Base-by-base conservation (phyloP, 2,888 invertebrate species). In the Galerucella calmariensis region DNA sequence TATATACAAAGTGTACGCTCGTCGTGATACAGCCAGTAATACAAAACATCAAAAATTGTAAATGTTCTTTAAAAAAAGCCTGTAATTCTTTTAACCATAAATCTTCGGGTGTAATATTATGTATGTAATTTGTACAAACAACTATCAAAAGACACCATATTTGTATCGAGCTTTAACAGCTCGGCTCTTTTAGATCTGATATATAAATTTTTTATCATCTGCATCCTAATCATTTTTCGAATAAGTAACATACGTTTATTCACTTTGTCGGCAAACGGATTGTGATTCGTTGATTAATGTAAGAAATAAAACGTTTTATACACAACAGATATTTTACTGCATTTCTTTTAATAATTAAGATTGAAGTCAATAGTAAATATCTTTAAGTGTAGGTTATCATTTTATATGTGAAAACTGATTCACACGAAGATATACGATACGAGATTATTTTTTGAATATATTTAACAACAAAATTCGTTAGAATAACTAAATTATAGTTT, bases 101-200 rank as follows among this genome's bases (percentile, higher is more conserved):
- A 48, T 48, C n/a, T 51, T 51, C n/a, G 5, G 51, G 35, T 51
- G 12, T 51, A 51, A 51, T 51, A n/a, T 51, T 51, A 14, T 14
- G n/a, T 51, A 51, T 14, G 51, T n/a, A 51, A 51, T 51, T 51
- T 51, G 14, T 51, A 51, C 6, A 51, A 51, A 14, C 51, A n/a
- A 51, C 51, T 51, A 14, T 51, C 14, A n/a, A 51, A 14, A 51
- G 51, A 51, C n/a, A 51, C 51, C 51, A 51, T 51, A 51, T 51
- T 51, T 51, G 51, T 59, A 27, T 62, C 62, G 10, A 14, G 41
- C 62, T 35, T 27, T 61, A 61, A 35, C 27, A 24, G 61, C 35
- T 62, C 62, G 62, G 62, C 35, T 35, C 62, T 62, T 20, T 62
- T 62, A 62, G 62, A 62, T 62, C 62, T 44, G 62, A 62, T 59